A percentile compares a stretch with the other conserved stretches of the same genome.
Evolutionary conservation across 2,113 vertebrate species (phyloP).

Genomic region (Meles meles): DNA sequence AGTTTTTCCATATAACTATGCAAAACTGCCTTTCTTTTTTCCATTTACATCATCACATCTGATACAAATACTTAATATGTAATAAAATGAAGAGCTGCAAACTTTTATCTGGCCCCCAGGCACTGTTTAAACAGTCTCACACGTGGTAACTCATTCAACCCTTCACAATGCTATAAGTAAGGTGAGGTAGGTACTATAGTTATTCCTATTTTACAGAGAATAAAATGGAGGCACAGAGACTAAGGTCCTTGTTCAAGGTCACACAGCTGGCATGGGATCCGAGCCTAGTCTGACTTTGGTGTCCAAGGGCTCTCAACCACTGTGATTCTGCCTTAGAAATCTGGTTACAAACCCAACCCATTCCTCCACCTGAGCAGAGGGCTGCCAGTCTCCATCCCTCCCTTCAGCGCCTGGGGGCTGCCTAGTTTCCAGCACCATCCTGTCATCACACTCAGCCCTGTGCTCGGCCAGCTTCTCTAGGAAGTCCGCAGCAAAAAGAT

Average conservation of each 20-base stretch:
- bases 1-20: not conserved
- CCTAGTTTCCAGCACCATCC: not conserved
- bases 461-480: not conserved
- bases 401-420: not conserved
- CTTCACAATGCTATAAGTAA: not conserved
- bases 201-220: not conserved
- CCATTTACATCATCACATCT: not conserved
- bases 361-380: not conserved
- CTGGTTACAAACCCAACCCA: not conserved
- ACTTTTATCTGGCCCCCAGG: not conserved
- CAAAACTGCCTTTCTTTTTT: conserved; percentile 1
- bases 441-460: not conserved
- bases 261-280: not conserved
- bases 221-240: not conserved
- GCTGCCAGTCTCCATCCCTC: not conserved
- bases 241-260: not conserved
- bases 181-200: not conserved
- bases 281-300: not conserved
- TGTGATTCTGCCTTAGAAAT: not conserved
- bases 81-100: conserved; percentile 11
- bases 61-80: conserved; percentile 43
- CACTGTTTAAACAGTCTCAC: not conserved
- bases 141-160: not conserved
- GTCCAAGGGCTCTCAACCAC: not conserved
- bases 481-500: not conserved